A percentile compares a stretch with the other conserved stretches of the same genome.
Conservation (phyloP, 2,113 vertebrate genomes). For the Myrmecophaga tridactyla region DNA sequence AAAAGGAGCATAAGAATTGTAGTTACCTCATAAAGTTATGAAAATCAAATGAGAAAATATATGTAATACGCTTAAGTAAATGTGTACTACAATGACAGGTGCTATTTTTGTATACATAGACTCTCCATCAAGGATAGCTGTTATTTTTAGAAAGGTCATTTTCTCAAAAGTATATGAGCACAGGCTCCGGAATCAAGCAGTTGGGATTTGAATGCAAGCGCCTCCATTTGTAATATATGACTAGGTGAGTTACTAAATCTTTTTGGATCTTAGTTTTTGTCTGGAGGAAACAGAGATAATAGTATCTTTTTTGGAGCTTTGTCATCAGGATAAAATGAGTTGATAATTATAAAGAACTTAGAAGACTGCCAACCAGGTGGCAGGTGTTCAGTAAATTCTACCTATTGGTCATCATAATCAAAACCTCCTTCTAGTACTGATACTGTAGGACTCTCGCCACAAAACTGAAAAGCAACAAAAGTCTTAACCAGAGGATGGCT, state of each 20-base stretch:
- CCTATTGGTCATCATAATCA: not conserved
- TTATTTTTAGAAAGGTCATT: not conserved
- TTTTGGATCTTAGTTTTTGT: not conserved
- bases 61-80: not conserved
- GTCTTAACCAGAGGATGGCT: not conserved
- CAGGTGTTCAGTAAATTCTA: not conserved
- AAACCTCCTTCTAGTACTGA: not conserved
- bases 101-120: not conserved
- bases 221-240: not conserved
- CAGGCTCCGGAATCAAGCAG: not conserved
- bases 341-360: not conserved
- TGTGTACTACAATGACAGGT: not conserved
- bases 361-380: not conserved
- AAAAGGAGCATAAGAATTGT: not conserved
- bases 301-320: not conserved
- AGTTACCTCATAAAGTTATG: not conserved
- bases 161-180: not conserved
- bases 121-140: not conserved
- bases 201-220: not conserved
- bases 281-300: not conserved
- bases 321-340: not conserved
- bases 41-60: not conserved
- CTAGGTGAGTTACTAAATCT: not conserved
- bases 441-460: not conserved
- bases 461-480: not conserved